Base-by-base conservation (phyloP, 1,140 invertebrate species). In the Drosophila triauraria region DNA sequence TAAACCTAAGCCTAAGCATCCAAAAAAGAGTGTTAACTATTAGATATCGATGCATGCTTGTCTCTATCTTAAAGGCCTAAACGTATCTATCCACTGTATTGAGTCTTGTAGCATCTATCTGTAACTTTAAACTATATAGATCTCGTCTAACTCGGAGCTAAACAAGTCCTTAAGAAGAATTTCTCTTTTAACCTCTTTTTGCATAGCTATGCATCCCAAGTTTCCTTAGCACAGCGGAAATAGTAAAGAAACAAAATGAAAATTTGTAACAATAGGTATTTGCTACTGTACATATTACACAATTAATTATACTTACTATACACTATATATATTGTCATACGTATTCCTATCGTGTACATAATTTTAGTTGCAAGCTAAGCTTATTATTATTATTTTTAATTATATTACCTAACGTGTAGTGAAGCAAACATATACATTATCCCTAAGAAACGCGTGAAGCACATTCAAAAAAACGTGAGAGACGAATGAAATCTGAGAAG, bases 361-460 rank as follows among this genome's bases (percentile, higher is more conserved):
- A 75, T 76, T 76, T 76, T 75, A 75, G 72, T 80, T 82, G 58
- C 61, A 87, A 87, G 84, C 84, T 78, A 67, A 83, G 72, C 75
- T 82, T 86, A 79, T 78, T 75, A 32, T 57, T 68, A 25, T 61
- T 53, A 74, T 61, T 46, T 35, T 60, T 43, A 53, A 32, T 57
- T 57, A 57, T 50, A 48, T 61, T 38, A 54, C 12, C 3, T 50
- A 64, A 40, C 40, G 32, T 43, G 50, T 63, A 62, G 67, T 54
- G 12, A 64, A 75, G 60, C 63, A 81, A 80, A 64, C 74, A 83
- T 83, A 82, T 68, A 82, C 53, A 68, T 68, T 77, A 68, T 10
- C 17, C 15, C 38, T 80, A 70, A 61, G 76, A 38, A 47, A 78
- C 13, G 75, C 65, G 76, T 78, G 38, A 59, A 78, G 76, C 76